These are phyloP conservation scores for Lepilemur septentrionalis DNA, from an alignment of 2,797 vertebrate species.

Conservation along the genomic window DNA sequence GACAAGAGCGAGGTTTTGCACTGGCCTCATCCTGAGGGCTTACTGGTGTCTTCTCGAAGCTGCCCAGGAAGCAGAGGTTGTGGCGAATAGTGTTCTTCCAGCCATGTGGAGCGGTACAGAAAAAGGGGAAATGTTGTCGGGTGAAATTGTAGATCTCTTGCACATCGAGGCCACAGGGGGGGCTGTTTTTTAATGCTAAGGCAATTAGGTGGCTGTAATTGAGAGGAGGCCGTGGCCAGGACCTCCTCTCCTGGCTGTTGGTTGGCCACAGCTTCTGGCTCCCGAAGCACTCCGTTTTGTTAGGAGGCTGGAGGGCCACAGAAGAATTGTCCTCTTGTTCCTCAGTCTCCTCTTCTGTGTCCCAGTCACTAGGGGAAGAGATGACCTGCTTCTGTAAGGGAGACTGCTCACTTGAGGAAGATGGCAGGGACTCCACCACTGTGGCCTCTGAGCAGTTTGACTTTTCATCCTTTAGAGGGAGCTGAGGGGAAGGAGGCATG, in stretches of 20 bases:
- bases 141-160: conserved; percentile 93
- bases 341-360: neutral
- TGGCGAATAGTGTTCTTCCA: conserved; percentile 93
- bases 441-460: neutral
- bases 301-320: neutral
- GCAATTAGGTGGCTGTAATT: conserved; percentile 91
- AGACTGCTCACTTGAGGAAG: neutral
- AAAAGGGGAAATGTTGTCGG: conserved; percentile 92
- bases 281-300: neutral
- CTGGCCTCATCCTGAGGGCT: conserved; percentile 82
- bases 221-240: conserved; percentile 88
- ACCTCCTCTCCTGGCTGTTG: conserved; percentile 81
- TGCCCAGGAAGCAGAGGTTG: conserved; percentile 92
- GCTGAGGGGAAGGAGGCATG: neutral
- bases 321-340: neutral
- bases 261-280: conserved; percentile 61
- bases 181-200: conserved; percentile 88
- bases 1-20: conserved; percentile 81
- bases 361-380: neutral
- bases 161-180: conserved; percentile 87
- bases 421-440: neutral
- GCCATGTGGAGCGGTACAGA: conserved; percentile 88
- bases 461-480: neutral
- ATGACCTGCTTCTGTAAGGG: neutral
- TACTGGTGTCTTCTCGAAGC: conserved; percentile 88